Evolutionary conservation across 2,888 invertebrate genomes (phyloP), one percentile per base, ranked within the genome.

Genomic region (Zeuzera pyrina): DNA sequence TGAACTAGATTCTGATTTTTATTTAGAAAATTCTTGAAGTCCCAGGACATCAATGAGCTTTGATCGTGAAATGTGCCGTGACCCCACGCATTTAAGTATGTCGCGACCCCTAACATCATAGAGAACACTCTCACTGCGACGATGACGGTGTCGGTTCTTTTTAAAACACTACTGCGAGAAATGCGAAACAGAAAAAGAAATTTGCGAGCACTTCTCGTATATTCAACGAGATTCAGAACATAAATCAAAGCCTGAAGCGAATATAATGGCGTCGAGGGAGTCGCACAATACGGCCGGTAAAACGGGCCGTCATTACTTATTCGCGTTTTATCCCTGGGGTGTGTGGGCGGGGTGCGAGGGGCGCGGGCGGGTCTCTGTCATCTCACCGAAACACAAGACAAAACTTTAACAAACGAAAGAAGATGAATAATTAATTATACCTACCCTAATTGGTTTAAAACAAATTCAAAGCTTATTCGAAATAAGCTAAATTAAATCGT

Each of bases 221-320:
- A 46, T 46, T 40, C 41, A 38, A 42, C 34, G 42, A 29, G 39
- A 47, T 49, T 52, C 35, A 36, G 33, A 29, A 38, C 47, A 47
- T 54, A 52, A 57, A 59, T 61, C 59, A 57, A 49, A 51, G 50
- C 39, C 38, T 28, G 34, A 33, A 23, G 34, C 39, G 39, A 31
- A 35, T 33, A 40, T 49, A 48, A 55, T 48, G 52, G 46, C 39
- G 33, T 34, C 38, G 8, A 8, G 19, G 19, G 19, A 19, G 8
- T 7, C 19, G 19, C 19, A 19, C 19, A 19, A 19, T 19, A 8
- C 19, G 19, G 19, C 36, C 41, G 40, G 40, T 40, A 12, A 35
- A 28, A 31, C 24, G 12, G 13, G 33, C 16, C 23, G 31, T 27
- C 36, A 32, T 40, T 39, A 41, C 34, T 43, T 40, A 38, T 41